A percentile compares a stretch with the other conserved stretches of the same genome.
Evolutionary conservation across 2,888 invertebrate species (phyloP).

Genomic region (Oasisia sp.): DNA sequence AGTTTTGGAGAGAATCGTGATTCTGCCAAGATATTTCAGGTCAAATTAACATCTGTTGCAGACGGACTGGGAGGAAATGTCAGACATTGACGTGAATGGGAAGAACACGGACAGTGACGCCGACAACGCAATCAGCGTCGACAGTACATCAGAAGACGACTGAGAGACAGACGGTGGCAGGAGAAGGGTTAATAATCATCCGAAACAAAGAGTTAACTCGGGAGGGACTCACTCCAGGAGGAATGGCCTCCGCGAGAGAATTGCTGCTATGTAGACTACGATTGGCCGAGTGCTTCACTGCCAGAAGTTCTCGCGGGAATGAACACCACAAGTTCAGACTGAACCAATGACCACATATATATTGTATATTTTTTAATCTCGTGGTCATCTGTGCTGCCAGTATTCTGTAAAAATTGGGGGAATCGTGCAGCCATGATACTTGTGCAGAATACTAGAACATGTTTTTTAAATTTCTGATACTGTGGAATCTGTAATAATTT

Average conservation of each 20-base stretch:
- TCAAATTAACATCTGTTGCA: slow-evolving; percentile 33
- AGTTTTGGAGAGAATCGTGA: neutral
- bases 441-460: neutral
- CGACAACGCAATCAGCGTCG: neutral
- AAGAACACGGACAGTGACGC: slow-evolving; percentile 17
- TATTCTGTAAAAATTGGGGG: neutral
- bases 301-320: neutral
- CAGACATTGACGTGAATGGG: slow-evolving; percentile 36
- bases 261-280: neutral
- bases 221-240: neutral
- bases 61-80: slow-evolving; percentile 51
- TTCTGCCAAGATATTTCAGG: neutral
- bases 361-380: neutral
- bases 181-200: neutral
- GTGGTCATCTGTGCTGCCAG: neutral
- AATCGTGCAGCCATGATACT: neutral
- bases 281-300: neutral
- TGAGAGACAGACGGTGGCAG: neutral
- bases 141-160: neutral
- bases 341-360: neutral
- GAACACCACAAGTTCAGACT: neutral
- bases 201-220: neutral
- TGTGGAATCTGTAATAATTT: too few relatives aligned
- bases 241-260: neutral
- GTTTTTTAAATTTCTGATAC: neutral